A percentile compares a stretch with the other conserved stretches of the same genome.
Conservation (phyloP, 2,113 vertebrate species). For the Amblyopsis rosae region DNA sequence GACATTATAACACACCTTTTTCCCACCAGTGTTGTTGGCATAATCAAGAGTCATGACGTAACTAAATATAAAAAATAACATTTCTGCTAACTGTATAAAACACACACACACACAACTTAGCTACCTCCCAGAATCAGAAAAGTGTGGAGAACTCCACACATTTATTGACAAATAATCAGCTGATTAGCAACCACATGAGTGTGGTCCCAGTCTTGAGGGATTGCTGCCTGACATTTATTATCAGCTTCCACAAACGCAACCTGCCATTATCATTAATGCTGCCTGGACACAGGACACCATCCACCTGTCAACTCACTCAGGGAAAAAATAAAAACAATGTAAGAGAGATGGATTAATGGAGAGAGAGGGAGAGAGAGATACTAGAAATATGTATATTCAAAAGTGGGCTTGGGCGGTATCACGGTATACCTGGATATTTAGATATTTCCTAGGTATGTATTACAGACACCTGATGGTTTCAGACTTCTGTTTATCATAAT, state of each 20-base stretch:
- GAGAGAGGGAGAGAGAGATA: neutral
- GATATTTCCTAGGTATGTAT: too few species aligned
- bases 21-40: too few species aligned
- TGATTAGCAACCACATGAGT: constrained; percentile 40
- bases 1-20: neutral
- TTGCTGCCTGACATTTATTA: constrained; percentile 51
- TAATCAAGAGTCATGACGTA: too few species aligned
- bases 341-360: constrained; percentile 13
- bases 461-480: too few species aligned
- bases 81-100: neutral
- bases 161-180: neutral
- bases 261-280: constrained; percentile 45
- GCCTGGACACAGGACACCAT: constrained; percentile 41
- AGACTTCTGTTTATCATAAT: too few species aligned
- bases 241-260: constrained; percentile 44
- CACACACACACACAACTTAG: too few species aligned
- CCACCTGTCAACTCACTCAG: constrained; percentile 5
- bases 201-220: constrained; percentile 11
- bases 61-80: neutral
- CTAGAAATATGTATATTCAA: too few species aligned
- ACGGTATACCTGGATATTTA: too few species aligned
- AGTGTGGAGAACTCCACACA: neutral
- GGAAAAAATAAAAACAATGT: constrained; percentile 21
- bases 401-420: too few species aligned
- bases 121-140: too few species aligned